These are phyloP conservation scores for Piezodorus guildinii DNA, from an alignment of 1,140 invertebrate species.

Conservation along the genomic window DNA sequence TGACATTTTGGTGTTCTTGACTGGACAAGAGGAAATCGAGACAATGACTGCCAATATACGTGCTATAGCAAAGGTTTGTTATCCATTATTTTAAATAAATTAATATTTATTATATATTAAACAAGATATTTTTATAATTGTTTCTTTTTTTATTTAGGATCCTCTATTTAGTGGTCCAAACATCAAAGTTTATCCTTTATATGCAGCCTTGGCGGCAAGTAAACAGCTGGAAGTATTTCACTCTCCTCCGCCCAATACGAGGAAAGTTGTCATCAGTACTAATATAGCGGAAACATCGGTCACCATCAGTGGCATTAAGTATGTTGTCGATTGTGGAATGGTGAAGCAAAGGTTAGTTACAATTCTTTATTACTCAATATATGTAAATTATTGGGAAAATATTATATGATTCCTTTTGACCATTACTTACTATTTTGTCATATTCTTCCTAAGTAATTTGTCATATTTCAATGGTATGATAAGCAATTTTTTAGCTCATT, in stretches of 20 bases:
- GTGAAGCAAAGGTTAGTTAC: slow-evolving; percentile 68
- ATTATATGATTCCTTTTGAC: too few relatives aligned
- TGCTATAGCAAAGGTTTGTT: slow-evolving; percentile 53
- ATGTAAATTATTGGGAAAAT: too few relatives aligned
- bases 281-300: slow-evolving; percentile 97
- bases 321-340: slow-evolving; percentile 88
- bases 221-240: slow-evolving; percentile 71
- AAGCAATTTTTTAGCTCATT: too few relatives aligned
- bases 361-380: too few relatives aligned
- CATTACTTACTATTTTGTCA: too few relatives aligned
- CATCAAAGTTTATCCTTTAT: slow-evolving; percentile 46
- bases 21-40: slow-evolving; percentile 98
- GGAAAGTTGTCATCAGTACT: slow-evolving; percentile 91
- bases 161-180: slow-evolving; percentile 25
- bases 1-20: slow-evolving; percentile 95
- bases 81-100: neutral
- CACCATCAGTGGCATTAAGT: slow-evolving; percentile 87
- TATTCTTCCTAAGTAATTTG: too few relatives aligned
- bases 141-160: slow-evolving; percentile 27
- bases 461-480: too few relatives aligned
- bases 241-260: slow-evolving; percentile 45
- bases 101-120: neutral
- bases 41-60: slow-evolving; percentile 62
- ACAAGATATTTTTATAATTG: neutral
- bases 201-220: slow-evolving; percentile 63